Evolutionary conservation across 2,888 invertebrate genomes (phyloP).

Genomic region (Polyploca ridens): DNA sequence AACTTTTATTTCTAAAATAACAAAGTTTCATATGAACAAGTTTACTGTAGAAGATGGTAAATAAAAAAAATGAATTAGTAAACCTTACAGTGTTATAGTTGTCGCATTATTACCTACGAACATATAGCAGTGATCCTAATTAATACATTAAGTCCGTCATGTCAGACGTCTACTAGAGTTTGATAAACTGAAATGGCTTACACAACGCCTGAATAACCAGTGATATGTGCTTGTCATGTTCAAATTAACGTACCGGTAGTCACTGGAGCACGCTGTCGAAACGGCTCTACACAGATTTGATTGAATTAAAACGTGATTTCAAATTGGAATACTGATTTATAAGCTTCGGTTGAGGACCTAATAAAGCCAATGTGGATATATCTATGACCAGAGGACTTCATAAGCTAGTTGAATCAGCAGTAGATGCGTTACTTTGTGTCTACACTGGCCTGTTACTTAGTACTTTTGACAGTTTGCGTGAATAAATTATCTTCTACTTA

Average conservation of each 20-base stretch:
- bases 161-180: conserved; percentile 15
- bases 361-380: neutral
- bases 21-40: no score
- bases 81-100: no score
- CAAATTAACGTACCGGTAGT: conserved; percentile 35
- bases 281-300: conserved; percentile 15
- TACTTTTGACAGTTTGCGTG: no score
- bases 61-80: no score
- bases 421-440: neutral
- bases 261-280: conserved; percentile 21
- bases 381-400: neutral
- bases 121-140: conserved; percentile 13
- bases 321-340: conserved; percentile 8
- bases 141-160: conserved; percentile 18
- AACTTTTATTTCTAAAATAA: no score
- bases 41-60: neutral
- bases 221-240: conserved; percentile 34
- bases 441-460: no score
- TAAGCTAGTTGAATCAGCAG: neutral
- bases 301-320: conserved; percentile 6
- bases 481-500: no score
- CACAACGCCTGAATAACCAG: conserved; percentile 25
- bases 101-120: no score
- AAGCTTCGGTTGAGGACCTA: neutral
- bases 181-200: conserved; percentile 26